phyloP scores from a whole-genome alignment of 2,797 vertebrate genomes.

The Pseudochirops corinnae region DNA sequence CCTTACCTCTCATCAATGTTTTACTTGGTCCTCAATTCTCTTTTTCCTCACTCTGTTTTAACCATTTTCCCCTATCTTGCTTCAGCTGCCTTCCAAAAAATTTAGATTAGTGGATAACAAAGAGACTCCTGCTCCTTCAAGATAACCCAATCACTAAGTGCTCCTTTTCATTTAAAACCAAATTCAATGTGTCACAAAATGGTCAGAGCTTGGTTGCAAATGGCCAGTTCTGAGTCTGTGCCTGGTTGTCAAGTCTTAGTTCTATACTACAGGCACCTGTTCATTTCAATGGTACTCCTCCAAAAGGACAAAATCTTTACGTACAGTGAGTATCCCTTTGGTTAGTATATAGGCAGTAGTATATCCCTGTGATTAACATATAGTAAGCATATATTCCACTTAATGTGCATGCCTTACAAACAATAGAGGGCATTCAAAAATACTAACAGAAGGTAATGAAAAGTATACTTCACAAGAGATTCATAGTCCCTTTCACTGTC shows the following conservation, averaged over 20 bases:
- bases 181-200: neutral
- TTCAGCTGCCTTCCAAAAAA: neutral
- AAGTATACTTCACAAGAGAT: neutral
- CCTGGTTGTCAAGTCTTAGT: conserved; percentile 53
- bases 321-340: neutral
- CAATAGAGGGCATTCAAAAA: neutral
- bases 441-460: conserved; percentile 8
- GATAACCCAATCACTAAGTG: neutral
- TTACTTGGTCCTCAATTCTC: neutral
- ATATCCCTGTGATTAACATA: conserved; percentile 9
- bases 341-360: neutral
- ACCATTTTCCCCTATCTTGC: neutral
- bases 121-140: neutral
- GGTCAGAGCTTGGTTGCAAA: conserved; percentile 12
- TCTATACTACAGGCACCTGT: conserved; percentile 7
- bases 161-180: conserved; percentile 18
- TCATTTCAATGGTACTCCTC: neutral
- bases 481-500: neutral
- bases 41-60: neutral
- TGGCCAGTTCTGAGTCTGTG: conserved; percentile 2
- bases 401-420: neutral
- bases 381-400: neutral
- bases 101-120: neutral
- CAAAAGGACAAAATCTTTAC: conserved; percentile 24
- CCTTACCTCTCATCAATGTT: neutral